Evolutionary conservation across 2,797 vertebrate genomes (phyloP), one percentile per base, ranked within the genome.

Genomic region (Sebastes oblongus): DNA sequence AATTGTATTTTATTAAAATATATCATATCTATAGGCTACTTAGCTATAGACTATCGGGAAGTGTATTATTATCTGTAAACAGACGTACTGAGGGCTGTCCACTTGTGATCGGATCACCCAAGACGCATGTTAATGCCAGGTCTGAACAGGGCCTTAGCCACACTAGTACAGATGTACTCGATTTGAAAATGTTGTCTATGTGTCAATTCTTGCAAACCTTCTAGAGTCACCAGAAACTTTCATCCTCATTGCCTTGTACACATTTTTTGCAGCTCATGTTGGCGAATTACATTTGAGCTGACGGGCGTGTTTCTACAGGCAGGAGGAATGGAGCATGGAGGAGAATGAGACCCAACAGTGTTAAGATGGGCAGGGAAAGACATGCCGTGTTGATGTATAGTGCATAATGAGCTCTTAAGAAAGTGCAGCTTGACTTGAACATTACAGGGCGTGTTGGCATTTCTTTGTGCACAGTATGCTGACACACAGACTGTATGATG

Each of bases 231-330:
- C 30, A 20, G 10, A 76, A 4, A 10, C 9, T 22, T n/a, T 65
- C 22, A 56, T 32, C 62, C 27, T 68, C n/a, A 16, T n/a, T 77
- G n/a, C 11, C 16, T 20, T 54, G 54, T 66, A 18, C 75, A 69
- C 1, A 18, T 62, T 69, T 78, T 60, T 85, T 20, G 32, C 27
- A 32, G 72, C 66, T 73, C 2, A 1, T 59, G 50, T 66, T 66
- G 46, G 32, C 68, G 66, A 68, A 74, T 75, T 80, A 6, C 54
- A 64, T 52, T 60, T 58, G 14, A 72, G 69, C 75, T 73, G 29
- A 22, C 16, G 20, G 70, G 65, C 81, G 1, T 89, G 90, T 88
- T 84, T 69, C 65, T 62, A 85, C 90, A 86, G 32, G 91, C 77
- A 32, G 30, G 30, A 68, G 66, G 61, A 83, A 70, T 66, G 68